phyloP scores from a whole-genome alignment of 53 echinoderm and acorn worm genomes.

The Temnopleurus reevesii region DNA sequence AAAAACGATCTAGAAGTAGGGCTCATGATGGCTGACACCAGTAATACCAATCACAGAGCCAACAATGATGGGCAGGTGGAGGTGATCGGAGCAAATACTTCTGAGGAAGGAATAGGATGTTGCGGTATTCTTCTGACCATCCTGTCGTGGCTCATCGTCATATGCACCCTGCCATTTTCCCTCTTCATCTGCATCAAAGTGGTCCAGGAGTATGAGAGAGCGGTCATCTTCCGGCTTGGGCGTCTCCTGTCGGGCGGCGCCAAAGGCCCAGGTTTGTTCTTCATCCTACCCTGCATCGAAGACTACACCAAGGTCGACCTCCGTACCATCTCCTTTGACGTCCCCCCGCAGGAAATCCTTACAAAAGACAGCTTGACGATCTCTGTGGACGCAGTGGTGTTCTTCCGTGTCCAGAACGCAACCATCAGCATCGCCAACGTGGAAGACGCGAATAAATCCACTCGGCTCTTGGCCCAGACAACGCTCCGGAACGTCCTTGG shows the following conservation, averaged over 20 bases:
- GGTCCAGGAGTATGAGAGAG: slow-evolving; percentile 80
- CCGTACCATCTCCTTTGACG: slow-evolving; percentile 77
- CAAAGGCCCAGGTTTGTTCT: slow-evolving; percentile 88
- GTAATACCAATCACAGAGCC: slow-evolving; percentile 9
- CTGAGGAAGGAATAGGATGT: slow-evolving; percentile 28
- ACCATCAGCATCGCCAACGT: slow-evolving; percentile 95
- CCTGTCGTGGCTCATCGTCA: slow-evolving; percentile 13
- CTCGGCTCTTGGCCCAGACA: slow-evolving; percentile 93
- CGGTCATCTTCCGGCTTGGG: slow-evolving; percentile 84
- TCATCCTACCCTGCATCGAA: slow-evolving; percentile 77
- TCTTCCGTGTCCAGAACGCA: slow-evolving; percentile 93
- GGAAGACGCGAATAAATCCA: slow-evolving; percentile 91
- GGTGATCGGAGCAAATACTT: slow-evolving; percentile 6
- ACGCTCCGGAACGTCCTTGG: slow-evolving; percentile 96
- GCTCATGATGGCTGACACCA: slow-evolving; percentile 33
- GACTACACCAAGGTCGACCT: slow-evolving; percentile 81
- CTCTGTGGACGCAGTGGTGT: slow-evolving; percentile 96
- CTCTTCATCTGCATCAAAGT: slow-evolving; percentile 62
- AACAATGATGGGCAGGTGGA: not conserved
- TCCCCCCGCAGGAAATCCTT: slow-evolving; percentile 85
- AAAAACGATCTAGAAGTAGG: slow-evolving; percentile 22
- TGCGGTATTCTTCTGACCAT: not conserved
- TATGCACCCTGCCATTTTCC: slow-evolving; percentile 44
- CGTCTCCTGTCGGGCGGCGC: slow-evolving; percentile 81
- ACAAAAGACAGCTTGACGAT: slow-evolving; percentile 94